Conservation (phyloP, 2,797 vertebrate species). For the Balearica regulorum region DNA sequence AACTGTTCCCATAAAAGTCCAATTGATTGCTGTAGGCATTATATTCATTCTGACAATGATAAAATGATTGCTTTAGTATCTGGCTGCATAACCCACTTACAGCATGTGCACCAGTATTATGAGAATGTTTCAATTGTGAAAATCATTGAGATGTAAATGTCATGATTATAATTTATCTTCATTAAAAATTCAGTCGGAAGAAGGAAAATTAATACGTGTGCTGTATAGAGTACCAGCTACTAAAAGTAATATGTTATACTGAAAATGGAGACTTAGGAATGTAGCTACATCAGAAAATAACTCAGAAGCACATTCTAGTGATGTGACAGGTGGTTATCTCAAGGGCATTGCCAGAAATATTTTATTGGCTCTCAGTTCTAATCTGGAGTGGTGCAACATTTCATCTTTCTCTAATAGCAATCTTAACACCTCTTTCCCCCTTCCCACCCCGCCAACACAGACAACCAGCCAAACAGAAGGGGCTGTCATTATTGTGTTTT, state of each 20-base stretch:
- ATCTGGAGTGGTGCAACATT: not conserved
- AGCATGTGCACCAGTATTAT: constrained; percentile 28
- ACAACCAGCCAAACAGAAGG: not conserved
- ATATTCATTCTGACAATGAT: constrained; percentile 65
- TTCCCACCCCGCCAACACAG: not conserved
- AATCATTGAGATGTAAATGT: constrained; percentile 70
- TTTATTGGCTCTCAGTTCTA: not conserved
- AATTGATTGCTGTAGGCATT: constrained; percentile 54
- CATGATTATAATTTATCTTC: constrained; percentile 59
- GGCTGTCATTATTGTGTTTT: not conserved
- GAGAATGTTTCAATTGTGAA: constrained; percentile 46
- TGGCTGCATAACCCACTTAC: constrained; percentile 51
- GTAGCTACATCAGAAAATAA: not conserved
- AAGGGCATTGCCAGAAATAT: constrained; percentile 4
- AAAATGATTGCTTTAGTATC: constrained; percentile 60
- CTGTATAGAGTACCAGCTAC: not conserved
- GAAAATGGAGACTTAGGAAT: not conserved
- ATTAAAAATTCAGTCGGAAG: constrained; percentile 46
- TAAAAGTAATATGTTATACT: not conserved
- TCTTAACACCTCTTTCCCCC: not conserved
- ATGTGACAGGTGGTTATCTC: constrained; percentile 38
- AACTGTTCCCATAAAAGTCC: constrained; percentile 50
- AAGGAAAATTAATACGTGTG: constrained; percentile 17
- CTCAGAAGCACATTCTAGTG: not conserved
- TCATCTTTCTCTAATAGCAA: not conserved